Evolutionary conservation across 2,888 invertebrate genomes (phyloP), one percentile per base, ranked within the genome.

Genomic region (Aproaerema taeniolella): DNA sequence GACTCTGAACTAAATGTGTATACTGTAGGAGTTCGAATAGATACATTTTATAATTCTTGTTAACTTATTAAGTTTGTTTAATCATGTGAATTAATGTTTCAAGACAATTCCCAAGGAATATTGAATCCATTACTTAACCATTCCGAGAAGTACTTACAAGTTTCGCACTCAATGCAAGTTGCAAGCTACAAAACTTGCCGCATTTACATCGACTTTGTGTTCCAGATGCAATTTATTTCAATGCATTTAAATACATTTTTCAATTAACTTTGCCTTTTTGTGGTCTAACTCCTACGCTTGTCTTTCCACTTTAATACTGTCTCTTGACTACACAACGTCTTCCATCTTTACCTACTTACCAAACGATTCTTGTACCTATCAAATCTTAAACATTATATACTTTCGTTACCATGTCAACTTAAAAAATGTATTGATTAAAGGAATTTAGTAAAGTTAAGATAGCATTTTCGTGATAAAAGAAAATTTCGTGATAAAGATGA

Each of bases 391-490:
- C n/a, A n/a, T n/a, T n/a, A n/a, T 35, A 10, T 12, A 36, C 45
- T 55, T 60, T 37, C 20, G 26, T 62, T 58, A n/a, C n/a, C n/a
- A n/a, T n/a, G n/a, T n/a, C n/a, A n/a, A n/a, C n/a, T n/a, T n/a
- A n/a, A n/a, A n/a, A n/a, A n/a, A n/a, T n/a, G n/a, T n/a, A n/a
- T n/a, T n/a, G n/a, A n/a, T 76, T 72, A 76, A 77, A 65, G 79
- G 83, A 86, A 83, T 86, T 85, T 79, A 80, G 76, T 79, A 78
- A 61, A 40, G 46, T 61, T 79, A 81, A 80, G 76, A 78, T 81
- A 82, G 77, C 75, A 72, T 80, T 82, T 81, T 80, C 76, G 85
- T 85, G 85, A 86, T 86, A 85, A 77, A 77, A 67, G 67, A 72
- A 78, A 80, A 79, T 75, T 81, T 79, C 81, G 85, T 85, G 83